Conservation (phyloP, 2,888 invertebrate genomes). For the Eutolmus rufibarbis region DNA sequence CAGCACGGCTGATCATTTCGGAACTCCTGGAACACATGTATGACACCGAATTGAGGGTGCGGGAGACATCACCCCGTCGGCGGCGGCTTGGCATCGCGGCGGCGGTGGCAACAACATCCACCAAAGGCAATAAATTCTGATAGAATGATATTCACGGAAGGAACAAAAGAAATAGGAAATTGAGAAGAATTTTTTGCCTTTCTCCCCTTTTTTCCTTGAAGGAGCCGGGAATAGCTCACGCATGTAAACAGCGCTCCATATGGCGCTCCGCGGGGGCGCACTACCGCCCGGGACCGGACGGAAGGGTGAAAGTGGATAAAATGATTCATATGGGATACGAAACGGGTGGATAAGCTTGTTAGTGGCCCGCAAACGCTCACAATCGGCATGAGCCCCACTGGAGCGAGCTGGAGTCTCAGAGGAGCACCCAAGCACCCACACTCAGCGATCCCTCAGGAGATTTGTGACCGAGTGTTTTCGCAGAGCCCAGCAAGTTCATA, state of each 20-base stretch:
- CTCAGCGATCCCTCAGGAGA: background rate
- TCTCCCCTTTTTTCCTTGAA: background rate
- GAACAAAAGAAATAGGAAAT: constrained; percentile 11
- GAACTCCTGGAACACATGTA: constrained; percentile 23
- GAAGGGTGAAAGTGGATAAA: constrained; percentile 11
- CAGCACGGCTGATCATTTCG: constrained; percentile 7
- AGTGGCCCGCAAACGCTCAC: background rate
- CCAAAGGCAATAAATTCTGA: constrained; percentile 30
- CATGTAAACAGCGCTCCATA: constrained; percentile 10
- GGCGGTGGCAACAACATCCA: constrained; percentile 3
- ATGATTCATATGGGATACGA: background rate
- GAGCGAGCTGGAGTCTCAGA: background rate
- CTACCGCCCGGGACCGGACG: background rate
- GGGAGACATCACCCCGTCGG: background rate
- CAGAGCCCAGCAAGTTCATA: background rate
- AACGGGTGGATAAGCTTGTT: constrained; percentile 4
- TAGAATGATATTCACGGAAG: constrained; percentile 23
- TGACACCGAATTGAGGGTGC: background rate
- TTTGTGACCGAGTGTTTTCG: constrained; percentile 15
- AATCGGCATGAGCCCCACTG: background rate
- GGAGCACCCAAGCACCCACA: background rate
- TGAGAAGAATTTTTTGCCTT: background rate
- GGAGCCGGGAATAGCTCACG: constrained; percentile 19
- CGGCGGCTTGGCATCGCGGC: background rate
- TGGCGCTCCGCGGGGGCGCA: background rate